Evolutionary conservation across 2,113 vertebrate species (phyloP).

Genomic region (Seriola quinqueradiata): DNA sequence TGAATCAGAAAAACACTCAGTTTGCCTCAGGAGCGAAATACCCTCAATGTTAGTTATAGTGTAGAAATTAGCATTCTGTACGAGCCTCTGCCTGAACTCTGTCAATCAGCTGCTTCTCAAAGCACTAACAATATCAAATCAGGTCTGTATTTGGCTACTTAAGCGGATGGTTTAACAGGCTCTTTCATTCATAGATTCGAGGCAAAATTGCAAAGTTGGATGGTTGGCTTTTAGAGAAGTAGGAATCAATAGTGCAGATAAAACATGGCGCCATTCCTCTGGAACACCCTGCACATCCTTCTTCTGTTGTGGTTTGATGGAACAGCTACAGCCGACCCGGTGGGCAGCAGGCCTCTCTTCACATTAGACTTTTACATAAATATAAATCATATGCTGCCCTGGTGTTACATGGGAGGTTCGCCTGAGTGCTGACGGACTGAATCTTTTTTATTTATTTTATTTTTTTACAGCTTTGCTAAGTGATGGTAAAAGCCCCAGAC

Average conservation of each 20-base stretch:
- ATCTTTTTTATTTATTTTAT: neutral
- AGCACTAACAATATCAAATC: neutral
- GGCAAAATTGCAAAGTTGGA: neutral
- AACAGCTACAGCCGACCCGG: neutral
- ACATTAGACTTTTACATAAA: neutral
- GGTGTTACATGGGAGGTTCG: neutral
- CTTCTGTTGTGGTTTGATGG: constrained; percentile 14
- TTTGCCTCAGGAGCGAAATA: constrained; percentile 1
- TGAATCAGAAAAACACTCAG: constrained; percentile 5
- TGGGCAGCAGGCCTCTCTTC: neutral
- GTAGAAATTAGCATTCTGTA: constrained; percentile 3
- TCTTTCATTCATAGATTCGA: constrained; percentile 23
- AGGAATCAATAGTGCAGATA: constrained; percentile 19
- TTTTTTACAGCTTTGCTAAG: constrained; percentile 6
- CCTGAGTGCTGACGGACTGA: neutral
- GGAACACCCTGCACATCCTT: neutral
- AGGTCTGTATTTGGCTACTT: neutral
- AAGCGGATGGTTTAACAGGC: constrained; percentile 2
- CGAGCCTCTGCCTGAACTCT: neutral
- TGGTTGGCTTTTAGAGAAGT: constrained; percentile 6
- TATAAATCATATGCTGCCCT: neutral
- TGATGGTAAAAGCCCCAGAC: neutral
- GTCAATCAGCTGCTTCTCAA: constrained; percentile 5
- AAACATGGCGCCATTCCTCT: neutral
- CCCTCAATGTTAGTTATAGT: neutral